Base-by-base conservation (phyloP, 2,113 vertebrate genomes). In the Tachysurus vachellii region DNA sequence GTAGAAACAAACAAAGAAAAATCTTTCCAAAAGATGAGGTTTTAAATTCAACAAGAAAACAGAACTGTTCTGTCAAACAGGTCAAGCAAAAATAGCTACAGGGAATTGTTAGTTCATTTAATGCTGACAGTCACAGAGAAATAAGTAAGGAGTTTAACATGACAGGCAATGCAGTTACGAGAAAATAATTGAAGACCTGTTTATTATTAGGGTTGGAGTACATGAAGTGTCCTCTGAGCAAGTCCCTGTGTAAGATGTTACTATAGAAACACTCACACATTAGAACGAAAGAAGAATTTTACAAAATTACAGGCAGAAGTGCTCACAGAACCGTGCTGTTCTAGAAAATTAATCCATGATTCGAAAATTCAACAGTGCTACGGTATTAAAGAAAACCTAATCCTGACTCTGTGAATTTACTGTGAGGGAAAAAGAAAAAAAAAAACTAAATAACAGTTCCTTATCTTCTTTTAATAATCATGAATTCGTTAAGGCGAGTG, bases 401-500 rank as follows among this genome's bases (percentile, higher is more conserved):
- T 59, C 5, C 54, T 21, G 4, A 54, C 11, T 26, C 79, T 44
- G 10, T 12, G 79, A 80, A 59, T 61, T 59, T 61, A 61, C n/a
- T 12, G 31, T 42, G 5, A 61, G 31, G 17, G 31, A 21, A 44
- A 26, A 42, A 16, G 14, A 50, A 50, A 9, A 5, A 42, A 16
- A n/a, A 50, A 50, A 3, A 1, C 16, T 6, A 59, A 80, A 80
- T 21, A 9, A 21, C n/a, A 50, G 9, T 66, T 66, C 47, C 14
- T 31, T 28, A 9, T 70, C 16, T 54, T 83, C 14, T 31, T 70
- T 61, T 84, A 56, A 77, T 77, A 83, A 61, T 42, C 17, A 59
- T 36, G 77, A 42, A 44, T 83, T 53, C 73, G 82, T n/a, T 80
- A 31, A 2, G 16, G 62, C 59, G 79, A 56, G 81, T 53, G 77